Base-by-base conservation (phyloP, 2,797 vertebrate species). In the Micromesistius poutassou region DNA sequence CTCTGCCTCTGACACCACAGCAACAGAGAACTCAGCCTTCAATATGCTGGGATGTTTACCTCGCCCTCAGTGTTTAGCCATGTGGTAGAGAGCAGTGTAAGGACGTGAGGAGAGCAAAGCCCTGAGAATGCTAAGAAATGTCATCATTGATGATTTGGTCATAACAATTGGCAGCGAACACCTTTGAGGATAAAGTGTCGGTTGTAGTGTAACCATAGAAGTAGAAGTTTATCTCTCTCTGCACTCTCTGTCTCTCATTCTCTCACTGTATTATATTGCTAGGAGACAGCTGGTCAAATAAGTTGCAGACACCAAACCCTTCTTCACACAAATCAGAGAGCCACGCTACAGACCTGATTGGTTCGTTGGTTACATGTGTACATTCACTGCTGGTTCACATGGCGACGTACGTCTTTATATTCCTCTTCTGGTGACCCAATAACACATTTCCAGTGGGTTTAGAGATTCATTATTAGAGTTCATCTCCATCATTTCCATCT, bases 221-320 rank as follows among this genome's bases (percentile, higher is more conserved):
- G 42, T 14, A 46, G 10, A 16, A 46, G 42, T 55, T 6, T 55
- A 4, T 55, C 50, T 55, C 50, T 77, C 77, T 85, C 82, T 46
- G 12, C 42, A 14, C 4, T 46, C 42, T 78, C 80, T 80, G 76
- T 30, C 73, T 77, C 77, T 86, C 83, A 82, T 42, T 74, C 79
- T 84, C 66, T 80, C 76, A 50, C 31, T 81, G 77, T 75, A 72
- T 13, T 73, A 35, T 46, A 72, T 83, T 73, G 76, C 38, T 73
- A 75, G 71, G 77, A 78, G 68, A 82, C 82, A 89, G 88, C 91
- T 87, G 84, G 89, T 89, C 81, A 85, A 89, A 91, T 88, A 87
- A 83, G 87, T 78, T 79, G 70, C 1, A 80, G 77, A 80, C 75
- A 71, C 78, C 75, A 78, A 4, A 79, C 80, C 82, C 16, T 79